phyloP scores from a whole-genome alignment of 2,888 invertebrate species.

The Rosalia funebris region DNA sequence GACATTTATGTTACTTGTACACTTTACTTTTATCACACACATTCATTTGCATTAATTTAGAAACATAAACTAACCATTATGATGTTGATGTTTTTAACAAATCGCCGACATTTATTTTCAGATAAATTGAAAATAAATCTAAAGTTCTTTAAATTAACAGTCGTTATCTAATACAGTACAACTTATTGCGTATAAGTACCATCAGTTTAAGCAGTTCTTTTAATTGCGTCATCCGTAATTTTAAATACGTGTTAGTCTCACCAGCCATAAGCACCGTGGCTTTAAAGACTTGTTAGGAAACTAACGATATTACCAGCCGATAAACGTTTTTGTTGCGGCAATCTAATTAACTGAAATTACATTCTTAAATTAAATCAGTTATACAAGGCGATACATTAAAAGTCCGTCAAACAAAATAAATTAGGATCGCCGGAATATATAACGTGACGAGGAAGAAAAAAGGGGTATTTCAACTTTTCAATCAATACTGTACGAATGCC shows the following conservation, averaged over 20 bases:
- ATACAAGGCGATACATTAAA: constrained; percentile 24
- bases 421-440: constrained; percentile 5
- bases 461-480: constrained; percentile 16
- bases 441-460: constrained; percentile 1
- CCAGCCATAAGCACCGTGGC: constrained; percentile 8
- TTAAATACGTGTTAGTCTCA: not conserved
- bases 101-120: no score
- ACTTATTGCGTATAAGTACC: no score
- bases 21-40: no score
- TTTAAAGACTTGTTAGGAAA: constrained; percentile 5
- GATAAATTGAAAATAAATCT: no score
- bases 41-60: no score
- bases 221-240: not conserved
- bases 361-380: constrained; percentile 33
- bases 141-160: no score
- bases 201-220: not conserved
- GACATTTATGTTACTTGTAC: no score
- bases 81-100: no score
- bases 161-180: no score
- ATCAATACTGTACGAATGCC: constrained; percentile 10
- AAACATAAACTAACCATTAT: no score
- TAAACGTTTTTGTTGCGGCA: constrained; percentile 31
- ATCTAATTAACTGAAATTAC: constrained; percentile 34
- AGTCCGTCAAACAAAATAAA: constrained; percentile 11
- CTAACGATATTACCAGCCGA: constrained; percentile 21